Conservation (phyloP, 2,113 vertebrate species). For the Sisor rabdophorus region DNA sequence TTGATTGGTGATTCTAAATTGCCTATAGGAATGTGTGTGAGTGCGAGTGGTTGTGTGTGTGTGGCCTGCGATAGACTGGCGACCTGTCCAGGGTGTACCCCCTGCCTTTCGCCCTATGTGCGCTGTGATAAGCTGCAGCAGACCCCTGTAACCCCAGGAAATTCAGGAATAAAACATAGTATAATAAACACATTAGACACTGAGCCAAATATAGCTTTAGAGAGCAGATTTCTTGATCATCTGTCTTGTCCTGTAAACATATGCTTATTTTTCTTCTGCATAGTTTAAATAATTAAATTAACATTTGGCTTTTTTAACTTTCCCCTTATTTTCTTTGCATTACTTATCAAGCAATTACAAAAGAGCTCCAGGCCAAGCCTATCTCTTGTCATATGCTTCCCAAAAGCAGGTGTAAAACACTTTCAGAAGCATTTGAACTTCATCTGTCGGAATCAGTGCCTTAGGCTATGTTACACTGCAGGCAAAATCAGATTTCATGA, state of each 20-base stretch:
- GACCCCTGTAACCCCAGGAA: too few relatives aligned
- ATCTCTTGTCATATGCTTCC: slow-evolving; percentile 3
- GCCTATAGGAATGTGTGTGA: too few relatives aligned
- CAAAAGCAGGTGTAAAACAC: slow-evolving; percentile 9
- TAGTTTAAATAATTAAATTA: slow-evolving; percentile 6
- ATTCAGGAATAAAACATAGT: background rate
- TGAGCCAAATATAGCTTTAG: background rate
- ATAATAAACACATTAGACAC: background rate
- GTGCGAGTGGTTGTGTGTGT: too few relatives aligned
- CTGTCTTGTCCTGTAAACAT: slow-evolving; percentile 4
- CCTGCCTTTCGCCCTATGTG: too few relatives aligned
- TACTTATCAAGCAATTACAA: slow-evolving; percentile 54
- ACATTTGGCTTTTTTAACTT: slow-evolving; percentile 7
- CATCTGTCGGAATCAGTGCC: slow-evolving; percentile 2
- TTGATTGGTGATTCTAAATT: too few relatives aligned
- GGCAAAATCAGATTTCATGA: too few relatives aligned
- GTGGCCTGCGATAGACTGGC: too few relatives aligned
- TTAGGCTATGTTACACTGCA: too few relatives aligned
- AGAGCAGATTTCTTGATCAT: background rate
- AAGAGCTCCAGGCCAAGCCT: slow-evolving; percentile 54
- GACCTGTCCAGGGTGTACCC: too few relatives aligned
- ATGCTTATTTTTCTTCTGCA: background rate
- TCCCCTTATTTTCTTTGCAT: slow-evolving; percentile 60
- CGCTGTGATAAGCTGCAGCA: too few relatives aligned
- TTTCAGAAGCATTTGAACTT: slow-evolving; percentile 21